These are phyloP conservation scores for Calycopis cecrops DNA, from an alignment of 1,140 invertebrate species.

Conservation along the genomic window DNA sequence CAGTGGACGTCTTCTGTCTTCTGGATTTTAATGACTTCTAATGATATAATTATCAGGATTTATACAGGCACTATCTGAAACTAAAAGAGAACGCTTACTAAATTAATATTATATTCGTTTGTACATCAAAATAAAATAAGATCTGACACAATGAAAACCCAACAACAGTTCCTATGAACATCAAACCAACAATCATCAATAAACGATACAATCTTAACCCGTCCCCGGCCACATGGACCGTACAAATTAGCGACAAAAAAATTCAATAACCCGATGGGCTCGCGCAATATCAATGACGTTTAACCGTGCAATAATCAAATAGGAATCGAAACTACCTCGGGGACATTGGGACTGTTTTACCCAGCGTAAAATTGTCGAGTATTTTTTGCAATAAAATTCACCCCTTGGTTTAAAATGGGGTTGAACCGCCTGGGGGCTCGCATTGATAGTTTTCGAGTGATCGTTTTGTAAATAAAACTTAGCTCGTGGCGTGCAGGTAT, in stretches of 20 bases:
- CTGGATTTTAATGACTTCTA: too few relatives aligned
- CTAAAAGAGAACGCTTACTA: too few relatives aligned
- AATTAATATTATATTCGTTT: too few relatives aligned
- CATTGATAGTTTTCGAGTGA: constrained; percentile 29
- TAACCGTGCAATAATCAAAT: constrained; percentile 72
- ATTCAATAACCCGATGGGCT: constrained; percentile 60
- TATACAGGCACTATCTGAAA: too few relatives aligned
- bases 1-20: too few relatives aligned
- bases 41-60: too few relatives aligned
- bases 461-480: constrained; percentile 28
- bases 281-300: constrained; percentile 70
- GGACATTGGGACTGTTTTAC: constrained; percentile 56
- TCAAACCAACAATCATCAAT: constrained; percentile 54
- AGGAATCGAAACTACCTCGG: constrained; percentile 69
- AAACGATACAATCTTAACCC: constrained; percentile 50
- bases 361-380: constrained; percentile 62
- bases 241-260: constrained; percentile 66
- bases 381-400: constrained; percentile 68
- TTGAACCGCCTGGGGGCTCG: constrained; percentile 30
- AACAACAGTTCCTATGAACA: constrained; percentile 8
- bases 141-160: not conserved
- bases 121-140: not conserved
- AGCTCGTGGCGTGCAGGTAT: not conserved
- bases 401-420: constrained; percentile 56
- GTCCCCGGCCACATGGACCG: constrained; percentile 52